phyloP scores from a whole-genome alignment of 2,113 vertebrate species.

The Piaya cayana region DNA sequence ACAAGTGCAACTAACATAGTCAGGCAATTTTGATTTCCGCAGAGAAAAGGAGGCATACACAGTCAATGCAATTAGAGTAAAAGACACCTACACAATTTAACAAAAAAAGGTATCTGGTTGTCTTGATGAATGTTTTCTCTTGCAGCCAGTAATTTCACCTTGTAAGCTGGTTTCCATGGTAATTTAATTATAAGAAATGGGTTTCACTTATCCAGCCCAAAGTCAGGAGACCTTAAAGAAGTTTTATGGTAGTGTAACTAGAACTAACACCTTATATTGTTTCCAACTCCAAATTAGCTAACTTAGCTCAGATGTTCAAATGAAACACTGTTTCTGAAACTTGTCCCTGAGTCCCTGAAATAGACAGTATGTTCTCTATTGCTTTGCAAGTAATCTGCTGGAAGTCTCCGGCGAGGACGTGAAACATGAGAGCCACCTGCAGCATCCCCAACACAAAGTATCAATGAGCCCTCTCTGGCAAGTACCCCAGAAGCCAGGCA shows the following conservation, averaged over 20 bases:
- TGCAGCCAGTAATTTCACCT: background rate
- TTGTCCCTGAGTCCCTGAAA: background rate
- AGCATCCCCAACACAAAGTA: background rate
- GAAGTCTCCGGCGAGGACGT: background rate
- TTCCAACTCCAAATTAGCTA: background rate
- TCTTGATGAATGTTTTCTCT: background rate
- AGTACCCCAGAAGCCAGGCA: background rate
- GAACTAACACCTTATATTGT: background rate
- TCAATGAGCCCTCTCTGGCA: background rate
- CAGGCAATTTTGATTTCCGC: background rate
- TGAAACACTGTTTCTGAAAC: background rate
- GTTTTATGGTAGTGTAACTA: background rate
- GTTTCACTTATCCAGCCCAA: background rate
- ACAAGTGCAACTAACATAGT: background rate
- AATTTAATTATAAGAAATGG: background rate
- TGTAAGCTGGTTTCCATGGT: background rate
- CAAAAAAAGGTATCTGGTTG: background rate
- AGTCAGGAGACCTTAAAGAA: background rate
- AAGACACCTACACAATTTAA: background rate
- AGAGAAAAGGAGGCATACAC: background rate
- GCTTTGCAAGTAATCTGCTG: background rate
- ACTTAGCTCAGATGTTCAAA: background rate
- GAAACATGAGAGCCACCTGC: background rate
- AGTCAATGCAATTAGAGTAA: background rate
- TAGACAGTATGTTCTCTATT: background rate